phyloP scores from a whole-genome alignment of 1,140 invertebrate genomes.

The Drosophila ercepeae region DNA sequence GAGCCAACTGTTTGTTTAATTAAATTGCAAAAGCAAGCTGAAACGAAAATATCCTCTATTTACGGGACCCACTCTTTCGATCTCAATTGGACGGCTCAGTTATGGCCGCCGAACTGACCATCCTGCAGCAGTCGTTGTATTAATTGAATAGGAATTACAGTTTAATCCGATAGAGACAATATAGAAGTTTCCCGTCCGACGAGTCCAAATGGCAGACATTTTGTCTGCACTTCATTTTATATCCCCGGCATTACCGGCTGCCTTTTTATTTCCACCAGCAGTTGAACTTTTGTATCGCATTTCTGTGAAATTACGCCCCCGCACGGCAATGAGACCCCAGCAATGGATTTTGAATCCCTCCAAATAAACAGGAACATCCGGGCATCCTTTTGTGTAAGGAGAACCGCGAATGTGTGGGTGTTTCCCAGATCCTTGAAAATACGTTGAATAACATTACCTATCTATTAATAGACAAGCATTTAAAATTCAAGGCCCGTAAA shows the following conservation, averaged over 20 bases:
- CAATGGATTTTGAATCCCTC: constrained; percentile 65
- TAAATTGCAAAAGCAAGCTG: constrained; percentile 66
- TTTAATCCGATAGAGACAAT: constrained; percentile 65
- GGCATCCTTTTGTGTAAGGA: constrained; percentile 5
- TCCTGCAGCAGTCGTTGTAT: constrained; percentile 52
- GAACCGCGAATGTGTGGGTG: not conserved
- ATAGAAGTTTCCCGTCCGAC: constrained; percentile 7
- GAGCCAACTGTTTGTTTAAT: constrained; percentile 74
- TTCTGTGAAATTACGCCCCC: constrained; percentile 56
- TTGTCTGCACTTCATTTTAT: constrained; percentile 69
- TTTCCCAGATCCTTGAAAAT: not conserved
- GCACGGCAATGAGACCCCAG: constrained; percentile 14
- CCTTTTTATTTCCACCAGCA: constrained; percentile 54
- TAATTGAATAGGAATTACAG: constrained; percentile 73
- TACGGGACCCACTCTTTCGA: not conserved
- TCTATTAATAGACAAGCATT: constrained; percentile 41
- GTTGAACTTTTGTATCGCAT: constrained; percentile 62
- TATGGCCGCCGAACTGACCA: constrained; percentile 46
- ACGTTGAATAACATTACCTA: not conserved
- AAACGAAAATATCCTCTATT: constrained; percentile 11
- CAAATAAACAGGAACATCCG: constrained; percentile 14
- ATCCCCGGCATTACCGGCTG: constrained; percentile 8
- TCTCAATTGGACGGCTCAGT: constrained; percentile 24
- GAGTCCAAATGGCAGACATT: constrained; percentile 57
- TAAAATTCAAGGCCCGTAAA: constrained; percentile 21